These are phyloP conservation scores for Mus spretus DNA, from an alignment of 2,797 vertebrate species.

Conservation along the genomic window DNA sequence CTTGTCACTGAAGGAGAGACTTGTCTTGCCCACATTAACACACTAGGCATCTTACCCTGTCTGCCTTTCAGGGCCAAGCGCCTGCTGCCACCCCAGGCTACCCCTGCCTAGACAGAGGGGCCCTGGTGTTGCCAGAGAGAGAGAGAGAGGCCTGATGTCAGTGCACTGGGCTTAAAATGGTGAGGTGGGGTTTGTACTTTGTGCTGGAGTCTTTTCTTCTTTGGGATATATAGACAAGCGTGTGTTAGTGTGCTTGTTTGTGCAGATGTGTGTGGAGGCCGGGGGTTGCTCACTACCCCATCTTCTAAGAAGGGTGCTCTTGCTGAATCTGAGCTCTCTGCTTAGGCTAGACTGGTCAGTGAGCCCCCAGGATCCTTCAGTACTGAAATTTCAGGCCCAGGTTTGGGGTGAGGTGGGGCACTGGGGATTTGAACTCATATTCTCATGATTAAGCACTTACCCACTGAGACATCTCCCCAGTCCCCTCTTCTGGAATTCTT, in stretches of 20 bases:
- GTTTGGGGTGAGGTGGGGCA: neutral
- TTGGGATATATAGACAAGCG: neutral
- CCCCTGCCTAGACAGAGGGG: neutral
- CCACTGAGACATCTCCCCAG: neutral
- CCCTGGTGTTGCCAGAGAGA: neutral
- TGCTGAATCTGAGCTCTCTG: neutral
- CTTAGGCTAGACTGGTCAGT: neutral
- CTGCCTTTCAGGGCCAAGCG: neutral
- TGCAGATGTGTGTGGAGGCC: neutral
- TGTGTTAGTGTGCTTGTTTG: neutral
- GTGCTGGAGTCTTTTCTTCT: neutral
- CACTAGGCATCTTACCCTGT: neutral
- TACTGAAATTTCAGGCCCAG: neutral
- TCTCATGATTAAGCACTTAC: neutral
- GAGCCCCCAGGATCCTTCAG: no score
- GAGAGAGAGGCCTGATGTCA: neutral
- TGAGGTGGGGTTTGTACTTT: neutral
- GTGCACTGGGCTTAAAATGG: neutral
- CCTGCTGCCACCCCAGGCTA: neutral
- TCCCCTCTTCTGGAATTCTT: neutral
- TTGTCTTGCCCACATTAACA: neutral
- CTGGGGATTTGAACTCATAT: neutral
- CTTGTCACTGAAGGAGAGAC: neutral
- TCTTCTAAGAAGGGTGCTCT: no score
- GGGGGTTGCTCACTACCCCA: neutral